Percentiles rank a stretch among this genome's conserved stretches.
These are phyloP conservation scores for Melanotaenia boesemani DNA, from an alignment of 2,797 vertebrate species.

Conservation along the genomic window DNA sequence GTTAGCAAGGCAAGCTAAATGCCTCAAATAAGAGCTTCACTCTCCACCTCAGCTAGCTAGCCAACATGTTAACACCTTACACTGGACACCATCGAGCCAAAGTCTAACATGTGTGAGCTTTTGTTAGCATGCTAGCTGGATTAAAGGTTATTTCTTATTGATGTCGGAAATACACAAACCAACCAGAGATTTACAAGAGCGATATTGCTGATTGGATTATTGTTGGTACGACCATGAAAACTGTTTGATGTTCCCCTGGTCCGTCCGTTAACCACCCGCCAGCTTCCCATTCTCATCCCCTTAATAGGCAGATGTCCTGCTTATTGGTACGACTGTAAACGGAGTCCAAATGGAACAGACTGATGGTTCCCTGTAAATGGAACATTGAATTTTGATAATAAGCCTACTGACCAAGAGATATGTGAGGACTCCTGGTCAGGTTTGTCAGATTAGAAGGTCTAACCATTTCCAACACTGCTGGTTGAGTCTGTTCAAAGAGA, in stretches of 20 bases:
- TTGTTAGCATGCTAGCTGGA: slow-evolving; percentile 51
- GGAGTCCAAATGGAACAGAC: slow-evolving; percentile 25
- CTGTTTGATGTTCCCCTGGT: slow-evolving; percentile 15
- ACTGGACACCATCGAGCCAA: not conserved
- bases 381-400: slow-evolving; percentile 1
- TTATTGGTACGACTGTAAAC: slow-evolving; percentile 41
- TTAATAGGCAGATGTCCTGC: not conserved
- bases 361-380: not conserved
- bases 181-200: slow-evolving; percentile 16
- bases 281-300: not conserved
- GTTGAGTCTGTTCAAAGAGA: slow-evolving; percentile 8
- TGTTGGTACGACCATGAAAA: slow-evolving; percentile 35
- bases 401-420: not conserved
- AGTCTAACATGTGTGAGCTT: slow-evolving; percentile 3
- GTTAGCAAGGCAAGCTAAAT: not conserved
- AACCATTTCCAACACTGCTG: not conserved
- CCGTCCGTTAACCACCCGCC: slow-evolving; percentile 2
- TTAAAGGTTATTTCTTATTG: slow-evolving; percentile 17
- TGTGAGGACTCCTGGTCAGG: slow-evolving; percentile 4
- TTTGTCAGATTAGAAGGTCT: not conserved
- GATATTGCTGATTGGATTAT: slow-evolving; percentile 23
- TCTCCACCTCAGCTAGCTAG: not conserved
- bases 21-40: not conserved
- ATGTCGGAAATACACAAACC: slow-evolving; percentile 19
- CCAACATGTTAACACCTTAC: not conserved